Evolutionary conservation across 2,888 invertebrate genomes (phyloP).

Genomic region (Calameuta filiformis): DNA sequence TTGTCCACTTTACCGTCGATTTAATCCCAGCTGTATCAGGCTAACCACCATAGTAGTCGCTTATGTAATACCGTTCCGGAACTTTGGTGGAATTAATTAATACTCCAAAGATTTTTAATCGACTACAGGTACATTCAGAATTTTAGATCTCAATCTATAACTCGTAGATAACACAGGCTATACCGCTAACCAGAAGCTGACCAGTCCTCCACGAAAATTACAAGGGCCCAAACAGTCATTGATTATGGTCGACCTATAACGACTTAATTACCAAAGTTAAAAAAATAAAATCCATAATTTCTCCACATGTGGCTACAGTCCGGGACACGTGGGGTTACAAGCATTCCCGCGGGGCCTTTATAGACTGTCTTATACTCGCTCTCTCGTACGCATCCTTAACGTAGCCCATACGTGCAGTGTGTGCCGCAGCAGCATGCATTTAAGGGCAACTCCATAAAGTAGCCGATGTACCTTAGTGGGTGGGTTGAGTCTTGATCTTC

Average conservation of each 20-base stretch:
- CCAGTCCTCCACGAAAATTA: neutral
- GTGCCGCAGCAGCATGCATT: neutral
- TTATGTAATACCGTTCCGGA: neutral
- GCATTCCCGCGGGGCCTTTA: slow-evolving; percentile 11
- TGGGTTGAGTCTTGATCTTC: neutral
- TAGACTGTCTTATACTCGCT: neutral
- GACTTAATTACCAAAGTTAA: slow-evolving; percentile 18
- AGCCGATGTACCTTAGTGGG: slow-evolving; percentile 9
- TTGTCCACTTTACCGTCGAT: neutral
- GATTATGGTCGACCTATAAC: neutral
- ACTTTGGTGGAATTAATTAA: neutral
- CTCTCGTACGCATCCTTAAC: neutral
- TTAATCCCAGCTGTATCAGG: neutral
- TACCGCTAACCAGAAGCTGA: neutral
- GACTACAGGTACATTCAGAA: neutral
- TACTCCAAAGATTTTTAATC: neutral
- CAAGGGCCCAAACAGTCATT: neutral
- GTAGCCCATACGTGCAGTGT: neutral
- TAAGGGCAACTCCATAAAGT: slow-evolving; percentile 9
- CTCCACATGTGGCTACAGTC: neutral
- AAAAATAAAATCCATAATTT: slow-evolving; percentile 15
- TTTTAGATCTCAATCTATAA: neutral
- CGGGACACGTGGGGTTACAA: slow-evolving; percentile 3
- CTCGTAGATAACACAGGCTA: neutral
- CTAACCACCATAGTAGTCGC: neutral